Conservation (phyloP, 1,140 invertebrate genomes). For the Drosophila novamexicana region DNA sequence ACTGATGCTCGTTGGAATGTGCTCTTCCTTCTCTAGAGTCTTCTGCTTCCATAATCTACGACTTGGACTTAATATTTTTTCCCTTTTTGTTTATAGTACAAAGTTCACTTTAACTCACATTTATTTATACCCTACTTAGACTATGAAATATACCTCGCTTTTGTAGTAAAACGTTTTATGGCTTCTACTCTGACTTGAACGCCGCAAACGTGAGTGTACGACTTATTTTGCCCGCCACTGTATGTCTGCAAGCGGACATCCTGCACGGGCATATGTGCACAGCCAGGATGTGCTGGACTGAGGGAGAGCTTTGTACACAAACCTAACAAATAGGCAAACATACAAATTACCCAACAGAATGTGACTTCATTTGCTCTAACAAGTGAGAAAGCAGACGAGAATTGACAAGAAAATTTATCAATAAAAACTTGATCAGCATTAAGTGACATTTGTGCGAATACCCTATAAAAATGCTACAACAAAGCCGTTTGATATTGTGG, state of each 20-base stretch:
- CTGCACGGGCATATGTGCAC: neutral
- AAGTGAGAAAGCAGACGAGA: constrained; percentile 4
- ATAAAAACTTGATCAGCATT: constrained; percentile 67
- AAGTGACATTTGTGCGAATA: constrained; percentile 32
- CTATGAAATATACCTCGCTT: too few species aligned
- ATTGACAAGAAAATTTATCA: constrained; percentile 54
- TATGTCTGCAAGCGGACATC: constrained; percentile 10
- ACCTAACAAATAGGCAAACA: constrained; percentile 25
- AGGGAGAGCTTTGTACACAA: neutral
- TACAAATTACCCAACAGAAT: constrained; percentile 34
- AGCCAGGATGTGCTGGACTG: neutral
- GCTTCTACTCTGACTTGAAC: too few species aligned
- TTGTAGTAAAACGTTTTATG: too few species aligned
- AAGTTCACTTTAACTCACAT: too few species aligned
- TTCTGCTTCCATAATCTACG: too few species aligned
- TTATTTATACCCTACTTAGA: too few species aligned
- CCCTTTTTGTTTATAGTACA: too few species aligned
- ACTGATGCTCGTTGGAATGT: too few species aligned
- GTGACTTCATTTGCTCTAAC: constrained; percentile 59
- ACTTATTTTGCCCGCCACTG: too few species aligned
- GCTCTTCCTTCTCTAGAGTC: too few species aligned
- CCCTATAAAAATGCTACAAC: neutral
- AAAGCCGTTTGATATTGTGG: neutral
- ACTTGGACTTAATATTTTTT: too few species aligned
- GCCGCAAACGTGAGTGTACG: too few species aligned